Conservation (phyloP, 2,113 vertebrate species). For the Lepisosteus oculatus region DNA sequence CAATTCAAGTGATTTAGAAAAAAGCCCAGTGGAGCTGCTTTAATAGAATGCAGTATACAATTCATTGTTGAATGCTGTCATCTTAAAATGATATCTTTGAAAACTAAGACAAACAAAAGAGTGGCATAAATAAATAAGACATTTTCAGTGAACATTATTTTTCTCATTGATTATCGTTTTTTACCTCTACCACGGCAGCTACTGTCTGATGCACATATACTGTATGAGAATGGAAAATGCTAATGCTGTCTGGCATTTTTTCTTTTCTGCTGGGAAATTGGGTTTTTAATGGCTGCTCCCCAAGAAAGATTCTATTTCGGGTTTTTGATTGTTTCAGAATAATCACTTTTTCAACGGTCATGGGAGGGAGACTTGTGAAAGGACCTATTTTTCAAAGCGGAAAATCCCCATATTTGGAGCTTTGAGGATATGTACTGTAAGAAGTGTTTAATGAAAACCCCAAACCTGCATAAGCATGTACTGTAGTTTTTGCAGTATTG, state of each 20-base stretch:
- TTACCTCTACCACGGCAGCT: background rate
- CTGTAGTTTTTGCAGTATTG: no score
- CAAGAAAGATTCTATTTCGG: slow-evolving; percentile 1
- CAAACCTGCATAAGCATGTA: background rate
- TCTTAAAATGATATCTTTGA: slow-evolving; percentile 11
- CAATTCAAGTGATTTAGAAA: background rate
- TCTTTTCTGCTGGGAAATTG: background rate
- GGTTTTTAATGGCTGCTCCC: background rate
- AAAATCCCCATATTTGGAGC: background rate
- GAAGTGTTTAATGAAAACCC: background rate
- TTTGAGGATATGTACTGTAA: background rate
- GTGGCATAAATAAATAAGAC: slow-evolving; percentile 13
- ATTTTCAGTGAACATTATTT: slow-evolving; percentile 6
- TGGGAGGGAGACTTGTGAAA: background rate
- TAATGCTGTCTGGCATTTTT: background rate
- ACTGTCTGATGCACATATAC: background rate
- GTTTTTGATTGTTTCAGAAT: slow-evolving; percentile 3
- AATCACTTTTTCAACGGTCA: background rate
- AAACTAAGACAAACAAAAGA: background rate
- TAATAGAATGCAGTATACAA: slow-evolving; percentile 2
- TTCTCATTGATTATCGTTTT: background rate
- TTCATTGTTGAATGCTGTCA: slow-evolving; percentile 10
- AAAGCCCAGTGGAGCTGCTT: background rate
- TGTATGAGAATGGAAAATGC: background rate
- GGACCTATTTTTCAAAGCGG: background rate